These are phyloP conservation scores for Oreochromis grahami DNA, from an alignment of 2,797 vertebrate genomes.

Conservation along the genomic window DNA sequence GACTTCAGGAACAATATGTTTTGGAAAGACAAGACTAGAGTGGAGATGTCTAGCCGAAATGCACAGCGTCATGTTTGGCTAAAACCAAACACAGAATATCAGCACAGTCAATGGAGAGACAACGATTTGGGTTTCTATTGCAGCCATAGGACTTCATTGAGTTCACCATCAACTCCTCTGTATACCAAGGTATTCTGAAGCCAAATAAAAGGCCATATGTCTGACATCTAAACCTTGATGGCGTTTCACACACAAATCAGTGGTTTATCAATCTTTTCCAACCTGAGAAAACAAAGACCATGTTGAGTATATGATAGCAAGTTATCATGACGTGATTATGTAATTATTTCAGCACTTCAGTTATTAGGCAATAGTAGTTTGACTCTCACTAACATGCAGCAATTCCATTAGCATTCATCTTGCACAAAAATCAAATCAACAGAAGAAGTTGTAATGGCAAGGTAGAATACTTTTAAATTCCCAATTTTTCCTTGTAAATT, in stretches of 20 bases:
- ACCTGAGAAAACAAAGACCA: background rate
- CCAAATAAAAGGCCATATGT: background rate
- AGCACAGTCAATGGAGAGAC: background rate
- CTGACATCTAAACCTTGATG: background rate
- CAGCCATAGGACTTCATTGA: background rate
- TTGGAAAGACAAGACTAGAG: background rate
- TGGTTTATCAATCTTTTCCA: background rate
- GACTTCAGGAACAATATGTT: background rate
- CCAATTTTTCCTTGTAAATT: background rate
- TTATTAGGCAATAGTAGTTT: background rate
- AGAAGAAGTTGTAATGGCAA: background rate
- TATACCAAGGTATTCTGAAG: background rate
- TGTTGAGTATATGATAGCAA: background rate
- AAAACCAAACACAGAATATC: background rate
- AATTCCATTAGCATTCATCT: background rate
- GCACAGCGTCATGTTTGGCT: background rate
- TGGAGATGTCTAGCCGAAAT: fast-evolving
- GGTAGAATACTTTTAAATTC: background rate
- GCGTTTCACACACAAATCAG: background rate
- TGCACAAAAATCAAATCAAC: background rate
- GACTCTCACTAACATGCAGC: background rate
- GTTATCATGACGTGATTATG: background rate
- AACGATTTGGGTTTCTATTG: background rate
- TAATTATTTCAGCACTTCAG: background rate
- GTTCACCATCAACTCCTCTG: background rate